Base-by-base conservation (phyloP, 2,113 vertebrate species). In the Dasyornis broadbenti region DNA sequence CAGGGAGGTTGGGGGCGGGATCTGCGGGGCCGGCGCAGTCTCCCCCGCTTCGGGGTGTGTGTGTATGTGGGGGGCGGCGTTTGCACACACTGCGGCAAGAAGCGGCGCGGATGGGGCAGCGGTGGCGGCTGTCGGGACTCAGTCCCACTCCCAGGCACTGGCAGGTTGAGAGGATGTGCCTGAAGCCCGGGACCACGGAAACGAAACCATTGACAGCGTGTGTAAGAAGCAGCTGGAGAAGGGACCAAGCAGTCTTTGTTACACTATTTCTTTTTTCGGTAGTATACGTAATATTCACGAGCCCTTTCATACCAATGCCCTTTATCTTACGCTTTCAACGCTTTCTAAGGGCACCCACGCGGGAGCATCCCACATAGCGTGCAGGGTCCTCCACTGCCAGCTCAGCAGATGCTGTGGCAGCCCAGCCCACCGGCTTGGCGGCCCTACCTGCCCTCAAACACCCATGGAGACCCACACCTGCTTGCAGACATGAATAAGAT, bases 21-120 rank as follows among this genome's bases (percentile, higher is more conserved):
- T 78, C 31, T 45, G 57, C 2, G 26, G 35, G 19, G 18, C 13
- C 15, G 8, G 28, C 1, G 7, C 17, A 4, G 16, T 17, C 53
- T 39, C 7, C 37, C 26, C 13, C 10, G 11, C n/a, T 53, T 26
- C 19, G 35, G 8, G 6, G 16, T 2, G 7, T 12, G 28, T 33
- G 56, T 20, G 14, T 11, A 20, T 5, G 3, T 9, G 13, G 6
- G 8, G 5, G 3, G 24, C 1, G 5, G 16, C 0, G 13, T 20
- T 54, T 17, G 42, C 47, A n/a, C 45, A 49, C 47, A 30, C 19
- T 0, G 11, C 1, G 1, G n/a, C 22, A 6, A 68, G 64, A 23
- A 44, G 68, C 11, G 6, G 13, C 1, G 12, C 2, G 24, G 65
- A 22, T 22, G 20, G 6, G 44, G 44, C 27, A 23, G 59, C 9